Evolutionary conservation across 1,140 invertebrate genomes (phyloP).

Genomic region (Drosophila neocordata): DNA sequence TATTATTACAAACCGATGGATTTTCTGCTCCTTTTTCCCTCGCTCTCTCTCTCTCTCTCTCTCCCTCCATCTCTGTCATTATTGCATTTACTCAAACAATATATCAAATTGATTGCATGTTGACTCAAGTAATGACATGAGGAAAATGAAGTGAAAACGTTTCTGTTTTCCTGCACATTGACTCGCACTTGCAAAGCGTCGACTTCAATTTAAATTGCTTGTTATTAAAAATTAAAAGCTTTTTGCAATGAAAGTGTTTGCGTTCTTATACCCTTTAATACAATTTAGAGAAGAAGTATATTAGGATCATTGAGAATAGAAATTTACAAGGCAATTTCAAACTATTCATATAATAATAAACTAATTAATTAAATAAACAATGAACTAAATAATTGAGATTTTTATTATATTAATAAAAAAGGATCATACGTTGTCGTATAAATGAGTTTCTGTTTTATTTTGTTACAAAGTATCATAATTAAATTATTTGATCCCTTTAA

Average conservation of each 20-base stretch:
- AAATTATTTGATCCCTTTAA: too few relatives aligned
- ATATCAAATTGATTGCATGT: constrained; percentile 59
- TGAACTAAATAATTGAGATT: too few relatives aligned
- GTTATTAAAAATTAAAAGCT: constrained; percentile 74
- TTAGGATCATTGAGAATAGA: too few relatives aligned
- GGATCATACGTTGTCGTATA: too few relatives aligned
- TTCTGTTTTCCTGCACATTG: constrained; percentile 10
- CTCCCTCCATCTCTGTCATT: neutral
- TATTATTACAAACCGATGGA: neutral
- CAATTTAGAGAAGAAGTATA: neutral
- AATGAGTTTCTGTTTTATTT: too few relatives aligned
- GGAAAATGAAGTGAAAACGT: constrained; percentile 44
- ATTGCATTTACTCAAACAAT: constrained; percentile 18
- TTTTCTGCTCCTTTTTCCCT: neutral
- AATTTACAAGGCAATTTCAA: too few relatives aligned
- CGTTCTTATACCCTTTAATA: constrained; percentile 18
- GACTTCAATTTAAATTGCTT: constrained; percentile 55
- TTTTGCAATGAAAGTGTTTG: constrained; percentile 18
- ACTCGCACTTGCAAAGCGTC: constrained; percentile 1
- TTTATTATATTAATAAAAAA: too few relatives aligned
- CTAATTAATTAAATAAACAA: too few relatives aligned
- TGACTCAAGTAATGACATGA: constrained; percentile 50
- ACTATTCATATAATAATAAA: too few relatives aligned
- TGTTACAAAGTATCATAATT: too few relatives aligned
- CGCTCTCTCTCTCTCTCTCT: neutral